phyloP scores from a whole-genome alignment of 2,888 invertebrate genomes.

The Melieria picta region DNA sequence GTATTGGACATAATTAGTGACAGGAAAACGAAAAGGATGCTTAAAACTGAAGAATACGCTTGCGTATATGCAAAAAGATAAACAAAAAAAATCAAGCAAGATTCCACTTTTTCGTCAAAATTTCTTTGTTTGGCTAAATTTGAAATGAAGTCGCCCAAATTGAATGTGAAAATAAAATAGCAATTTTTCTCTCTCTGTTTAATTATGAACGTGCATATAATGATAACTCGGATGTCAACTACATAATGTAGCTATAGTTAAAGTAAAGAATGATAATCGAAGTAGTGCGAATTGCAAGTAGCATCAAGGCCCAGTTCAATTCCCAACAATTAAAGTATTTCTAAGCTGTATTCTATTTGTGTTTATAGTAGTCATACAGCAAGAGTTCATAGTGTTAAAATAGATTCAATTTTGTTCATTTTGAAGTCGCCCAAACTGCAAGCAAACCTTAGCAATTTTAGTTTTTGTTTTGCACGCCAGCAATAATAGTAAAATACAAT shows the following conservation, averaged over 20 bases:
- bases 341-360: too few relatives aligned
- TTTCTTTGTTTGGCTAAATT: not conserved
- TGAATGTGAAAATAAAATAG: not conserved
- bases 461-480: too few relatives aligned
- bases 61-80: not conserved
- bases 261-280: too few relatives aligned
- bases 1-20: constrained; percentile 21
- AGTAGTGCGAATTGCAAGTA: too few relatives aligned
- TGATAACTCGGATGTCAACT: not conserved
- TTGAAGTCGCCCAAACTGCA: too few relatives aligned
- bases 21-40: constrained; percentile 4
- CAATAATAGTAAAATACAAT: too few relatives aligned
- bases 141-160: not conserved
- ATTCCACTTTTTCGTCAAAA: not conserved
- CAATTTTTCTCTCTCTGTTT: not conserved
- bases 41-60: not conserved
- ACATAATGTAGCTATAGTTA: not conserved
- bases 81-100: not conserved
- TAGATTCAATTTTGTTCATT: too few relatives aligned
- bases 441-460: too few relatives aligned
- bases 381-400: too few relatives aligned
- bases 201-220: not conserved
- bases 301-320: too few relatives aligned
- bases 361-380: too few relatives aligned
- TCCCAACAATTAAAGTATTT: too few relatives aligned